Evolutionary conservation across 2,888 invertebrate genomes (phyloP), one percentile per base, ranked within the genome.

Genomic region (Dryococelus australis): DNA sequence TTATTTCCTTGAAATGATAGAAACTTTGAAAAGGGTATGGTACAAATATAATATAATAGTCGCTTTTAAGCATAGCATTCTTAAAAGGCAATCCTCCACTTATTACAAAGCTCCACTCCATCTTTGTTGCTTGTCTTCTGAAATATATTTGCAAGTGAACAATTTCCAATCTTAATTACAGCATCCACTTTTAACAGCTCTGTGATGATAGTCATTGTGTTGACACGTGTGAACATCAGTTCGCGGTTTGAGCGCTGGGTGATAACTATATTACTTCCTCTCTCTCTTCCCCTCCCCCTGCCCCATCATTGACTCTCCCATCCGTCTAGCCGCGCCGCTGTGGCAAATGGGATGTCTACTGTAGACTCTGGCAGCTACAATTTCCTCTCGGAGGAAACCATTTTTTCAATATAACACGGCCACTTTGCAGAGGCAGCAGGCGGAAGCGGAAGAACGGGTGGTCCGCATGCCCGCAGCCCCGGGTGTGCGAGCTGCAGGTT

Each of bases 351-450:
- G 16, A 16, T 65, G 65, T 65, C 65, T 65, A 65, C 65, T 65
- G 65, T 65, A 65, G 20, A 65, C 65, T 65, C 83, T 83, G 24
- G 12, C 83, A 83, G 83, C 35, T 43, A 83, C 83, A 83, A 83
- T 83, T 83, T 83, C 83, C 83, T 83, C 83, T 83, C 83, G 83
- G 83, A 83, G 83, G 83, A 83, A 83, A 27, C 85, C 43, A 87
- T 81, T 87, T 87, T 87, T 87, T 87, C 87, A 87, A 87, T 87
- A 87, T 87, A 87, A 87, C 85, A 85, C 80, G 78, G 43, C 65
- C 87, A 84, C 87, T 84, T 84, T 84, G 43, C 85, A 87, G 80
- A 81, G 87, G 51, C 87, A 35, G 78, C 28, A 35, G 78, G 47
- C 78, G 85, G 87, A 87, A 85, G 47, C 87, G 87, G 87, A 87